A percentile compares a stretch with the other conserved stretches of the same genome.
Conservation (phyloP, 2,888 invertebrate species). For the Lithodes maja region DNA sequence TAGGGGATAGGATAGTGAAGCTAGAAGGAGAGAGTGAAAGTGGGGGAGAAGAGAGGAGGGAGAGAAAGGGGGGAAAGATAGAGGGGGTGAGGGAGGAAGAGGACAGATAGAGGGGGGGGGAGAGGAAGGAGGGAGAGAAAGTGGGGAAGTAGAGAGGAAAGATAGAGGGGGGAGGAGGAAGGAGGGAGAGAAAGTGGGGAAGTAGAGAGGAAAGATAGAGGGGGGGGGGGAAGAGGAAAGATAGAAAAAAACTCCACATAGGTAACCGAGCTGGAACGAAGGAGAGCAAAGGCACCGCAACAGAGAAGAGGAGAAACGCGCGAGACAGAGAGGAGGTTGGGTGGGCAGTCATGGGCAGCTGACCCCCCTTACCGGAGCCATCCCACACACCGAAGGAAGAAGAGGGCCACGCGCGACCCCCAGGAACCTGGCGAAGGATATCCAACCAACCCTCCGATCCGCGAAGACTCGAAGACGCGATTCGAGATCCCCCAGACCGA, state of each 20-base stretch:
- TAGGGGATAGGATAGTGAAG: conserved; percentile 6
- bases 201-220: conserved; percentile 20
- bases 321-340: too few relatives aligned
- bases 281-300: too few relatives aligned
- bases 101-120: not conserved
- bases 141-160: not conserved
- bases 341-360: too few relatives aligned
- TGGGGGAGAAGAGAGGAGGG: not conserved
- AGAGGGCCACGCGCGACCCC: too few relatives aligned
- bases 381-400: too few relatives aligned
- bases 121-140: conserved; percentile 11
- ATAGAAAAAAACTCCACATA: not conserved
- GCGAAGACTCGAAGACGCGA: too few relatives aligned
- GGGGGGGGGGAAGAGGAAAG: conserved; percentile 20
- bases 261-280: too few relatives aligned
- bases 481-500: too few relatives aligned
- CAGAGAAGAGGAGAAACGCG: too few relatives aligned
- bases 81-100: conserved; percentile 35
- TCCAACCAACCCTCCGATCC: too few relatives aligned
- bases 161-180: not conserved
- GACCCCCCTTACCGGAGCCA: too few relatives aligned
- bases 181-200: not conserved
- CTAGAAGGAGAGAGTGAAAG: not conserved
- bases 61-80: not conserved
- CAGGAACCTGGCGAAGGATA: too few relatives aligned